A percentile compares a stretch with the other conserved stretches of the same genome.
These are phyloP conservation scores for Charanyca ferruginea DNA, from an alignment of 2,888 invertebrate species.

Conservation along the genomic window DNA sequence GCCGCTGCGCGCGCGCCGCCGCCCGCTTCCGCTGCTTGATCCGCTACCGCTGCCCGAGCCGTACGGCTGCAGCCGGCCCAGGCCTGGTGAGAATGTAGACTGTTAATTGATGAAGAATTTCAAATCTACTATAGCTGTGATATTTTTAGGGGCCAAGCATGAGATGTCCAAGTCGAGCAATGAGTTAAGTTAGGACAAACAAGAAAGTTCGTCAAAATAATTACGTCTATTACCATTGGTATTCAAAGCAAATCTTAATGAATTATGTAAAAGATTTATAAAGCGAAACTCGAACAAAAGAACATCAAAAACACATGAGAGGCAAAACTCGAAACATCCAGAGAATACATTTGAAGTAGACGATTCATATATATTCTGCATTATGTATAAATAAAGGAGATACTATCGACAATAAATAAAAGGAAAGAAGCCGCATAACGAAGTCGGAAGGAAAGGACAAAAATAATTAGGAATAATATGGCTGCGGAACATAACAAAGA, in stretches of 20 bases:
- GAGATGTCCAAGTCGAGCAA: neutral
- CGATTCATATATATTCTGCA: conserved; percentile 67
- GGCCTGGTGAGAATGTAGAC: conserved; percentile 89
- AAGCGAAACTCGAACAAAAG: conserved; percentile 52
- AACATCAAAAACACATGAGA: conserved; percentile 55
- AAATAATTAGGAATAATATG: conserved; percentile 85
- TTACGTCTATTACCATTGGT: neutral
- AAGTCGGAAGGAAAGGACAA: conserved; percentile 75
- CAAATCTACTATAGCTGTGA: too few relatives aligned
- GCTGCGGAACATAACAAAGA: conserved; percentile 80
- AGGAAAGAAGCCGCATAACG: conserved; percentile 78
- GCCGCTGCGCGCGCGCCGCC: conserved; percentile 91
- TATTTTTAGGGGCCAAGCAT: too few relatives aligned
- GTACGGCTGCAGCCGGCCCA: conserved; percentile 96
- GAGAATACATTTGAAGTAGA: conserved; percentile 70
- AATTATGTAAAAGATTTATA: conserved; percentile 43
- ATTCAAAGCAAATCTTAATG: conserved; percentile 40
- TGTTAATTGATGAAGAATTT: conserved; percentile 9
- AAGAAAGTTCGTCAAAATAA: too few relatives aligned
- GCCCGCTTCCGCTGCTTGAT: conserved; percentile 92
- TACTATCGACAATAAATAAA: conserved; percentile 76
- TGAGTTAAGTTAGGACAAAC: too few relatives aligned
- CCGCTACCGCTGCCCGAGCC: conserved; percentile 95
- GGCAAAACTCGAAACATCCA: conserved; percentile 57
- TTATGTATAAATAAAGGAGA: conserved; percentile 69